phyloP scores from a whole-genome alignment of 1,140 invertebrate genomes.

The Monomorium pharaonis region DNA sequence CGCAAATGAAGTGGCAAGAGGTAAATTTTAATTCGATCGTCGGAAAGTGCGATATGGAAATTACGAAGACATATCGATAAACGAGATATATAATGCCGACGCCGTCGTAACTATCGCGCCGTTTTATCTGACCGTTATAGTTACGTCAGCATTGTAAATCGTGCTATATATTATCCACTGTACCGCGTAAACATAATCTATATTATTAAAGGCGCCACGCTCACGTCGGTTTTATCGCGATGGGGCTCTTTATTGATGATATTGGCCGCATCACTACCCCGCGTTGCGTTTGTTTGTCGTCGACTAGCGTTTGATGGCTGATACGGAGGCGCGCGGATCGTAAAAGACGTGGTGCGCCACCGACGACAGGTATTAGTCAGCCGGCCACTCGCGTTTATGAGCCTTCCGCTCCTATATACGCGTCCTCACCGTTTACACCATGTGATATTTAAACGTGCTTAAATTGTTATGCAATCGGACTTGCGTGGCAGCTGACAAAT shows the following conservation, averaged over 20 bases:
- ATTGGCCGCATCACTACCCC: slow-evolving; percentile 1
- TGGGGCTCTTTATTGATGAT: slow-evolving; percentile 46
- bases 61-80: neutral
- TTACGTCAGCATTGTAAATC: slow-evolving; percentile 18
- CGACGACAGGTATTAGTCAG: slow-evolving; percentile 37
- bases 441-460: slow-evolving; percentile 16
- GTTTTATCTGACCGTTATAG: slow-evolving; percentile 10
- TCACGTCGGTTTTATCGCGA: slow-evolving; percentile 25
- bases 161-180: neutral
- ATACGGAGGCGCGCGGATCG: neutral
- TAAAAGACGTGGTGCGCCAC: slow-evolving; percentile 31
- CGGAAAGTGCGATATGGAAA: slow-evolving; percentile 3
- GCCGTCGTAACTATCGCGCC: neutral
- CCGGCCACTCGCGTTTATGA: slow-evolving; percentile 30
- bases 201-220: slow-evolving; percentile 25
- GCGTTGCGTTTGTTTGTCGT: slow-evolving; percentile 30
- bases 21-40: neutral
- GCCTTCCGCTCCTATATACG: neutral
- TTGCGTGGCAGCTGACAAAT: neutral
- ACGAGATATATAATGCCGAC: neutral
- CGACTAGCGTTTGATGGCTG: slow-evolving; percentile 16
- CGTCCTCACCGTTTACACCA: neutral
- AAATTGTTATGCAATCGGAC: neutral
- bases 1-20: neutral
- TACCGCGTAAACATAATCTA: slow-evolving; percentile 40